Conservation (phyloP, 1,140 invertebrate genomes). For the Penaeus chinensis region DNA sequence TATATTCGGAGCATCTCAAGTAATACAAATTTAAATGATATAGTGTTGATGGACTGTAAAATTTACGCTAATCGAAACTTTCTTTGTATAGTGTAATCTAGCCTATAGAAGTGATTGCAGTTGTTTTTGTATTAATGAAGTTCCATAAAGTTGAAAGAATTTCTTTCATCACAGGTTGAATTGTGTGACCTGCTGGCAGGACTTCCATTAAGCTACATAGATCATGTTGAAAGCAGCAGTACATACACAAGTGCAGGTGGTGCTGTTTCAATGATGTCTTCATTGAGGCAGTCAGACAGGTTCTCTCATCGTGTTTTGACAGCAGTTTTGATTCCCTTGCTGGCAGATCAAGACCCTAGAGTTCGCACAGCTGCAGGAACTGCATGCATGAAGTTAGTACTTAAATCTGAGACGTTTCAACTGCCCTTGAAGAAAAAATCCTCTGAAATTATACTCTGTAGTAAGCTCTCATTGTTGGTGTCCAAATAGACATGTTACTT, state of each 20-base stretch:
- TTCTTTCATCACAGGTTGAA: conserved; percentile 67
- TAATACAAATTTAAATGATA: too few relatives aligned
- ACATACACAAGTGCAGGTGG: conserved; percentile 45
- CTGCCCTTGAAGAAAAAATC: background rate
- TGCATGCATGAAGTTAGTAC: conserved; percentile 77
- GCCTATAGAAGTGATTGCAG: too few relatives aligned
- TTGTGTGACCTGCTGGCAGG: conserved; percentile 69
- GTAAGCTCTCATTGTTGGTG: background rate
- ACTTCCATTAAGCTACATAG: conserved; percentile 68
- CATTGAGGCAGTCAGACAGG: conserved; percentile 26
- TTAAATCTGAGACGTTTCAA: too few relatives aligned
- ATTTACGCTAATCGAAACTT: too few relatives aligned
- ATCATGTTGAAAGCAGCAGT: conserved; percentile 66
- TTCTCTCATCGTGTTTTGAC: conserved; percentile 72
- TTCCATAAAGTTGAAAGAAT: background rate
- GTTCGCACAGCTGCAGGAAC: conserved; percentile 79
- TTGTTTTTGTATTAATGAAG: too few relatives aligned
- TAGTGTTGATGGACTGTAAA: too few relatives aligned
- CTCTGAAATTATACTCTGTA: background rate
- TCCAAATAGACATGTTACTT: background rate
- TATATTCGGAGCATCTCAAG: too few relatives aligned
- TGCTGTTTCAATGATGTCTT: background rate
- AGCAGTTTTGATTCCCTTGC: conserved; percentile 74
- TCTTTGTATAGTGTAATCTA: too few relatives aligned
- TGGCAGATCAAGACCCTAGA: conserved; percentile 82